Conservation (phyloP, 2,113 vertebrate species). For the Phaethornis superciliosus region DNA sequence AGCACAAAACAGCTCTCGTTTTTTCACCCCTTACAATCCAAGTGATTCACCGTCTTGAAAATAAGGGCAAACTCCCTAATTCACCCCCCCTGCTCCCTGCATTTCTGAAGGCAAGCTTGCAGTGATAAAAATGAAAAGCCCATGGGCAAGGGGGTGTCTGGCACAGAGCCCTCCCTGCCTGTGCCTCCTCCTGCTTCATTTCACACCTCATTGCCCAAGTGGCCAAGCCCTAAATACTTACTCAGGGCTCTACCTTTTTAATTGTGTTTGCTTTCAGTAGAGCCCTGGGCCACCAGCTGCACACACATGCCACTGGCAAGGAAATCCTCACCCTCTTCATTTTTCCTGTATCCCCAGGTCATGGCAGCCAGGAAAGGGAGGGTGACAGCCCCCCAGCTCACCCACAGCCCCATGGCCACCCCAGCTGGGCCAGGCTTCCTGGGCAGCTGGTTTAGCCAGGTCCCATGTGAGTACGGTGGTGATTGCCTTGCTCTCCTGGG, state of each 20-base stretch:
- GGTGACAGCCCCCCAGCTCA: not conserved
- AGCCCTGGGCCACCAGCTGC: not conserved
- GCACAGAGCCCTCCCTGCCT: not conserved
- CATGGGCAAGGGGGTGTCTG: not conserved
- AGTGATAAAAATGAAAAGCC: not conserved
- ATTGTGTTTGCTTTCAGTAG: conserved; percentile 18
- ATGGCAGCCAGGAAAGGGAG: not conserved
- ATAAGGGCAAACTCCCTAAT: not conserved
- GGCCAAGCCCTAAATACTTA: not conserved
- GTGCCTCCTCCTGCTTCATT: not conserved
- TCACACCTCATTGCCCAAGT: not conserved
- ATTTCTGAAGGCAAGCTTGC: not conserved
- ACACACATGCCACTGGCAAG: not conserved
- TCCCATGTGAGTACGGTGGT: conserved; percentile 76
- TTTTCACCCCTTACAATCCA: not conserved
- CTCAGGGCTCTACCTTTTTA: not conserved
- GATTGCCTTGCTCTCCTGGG: not conserved
- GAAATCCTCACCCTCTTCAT: not conserved
- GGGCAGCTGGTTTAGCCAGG: conserved; percentile 65
- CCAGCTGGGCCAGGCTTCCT: not conserved
- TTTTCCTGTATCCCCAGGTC: not conserved
- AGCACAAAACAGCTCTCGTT: not conserved
- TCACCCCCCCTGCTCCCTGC: rapidly evolving
- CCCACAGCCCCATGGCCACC: not conserved
- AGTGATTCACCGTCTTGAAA: not conserved